Evolutionary conservation across 2,113 vertebrate species (phyloP).

Genomic region (Marcusenius ussheri): DNA sequence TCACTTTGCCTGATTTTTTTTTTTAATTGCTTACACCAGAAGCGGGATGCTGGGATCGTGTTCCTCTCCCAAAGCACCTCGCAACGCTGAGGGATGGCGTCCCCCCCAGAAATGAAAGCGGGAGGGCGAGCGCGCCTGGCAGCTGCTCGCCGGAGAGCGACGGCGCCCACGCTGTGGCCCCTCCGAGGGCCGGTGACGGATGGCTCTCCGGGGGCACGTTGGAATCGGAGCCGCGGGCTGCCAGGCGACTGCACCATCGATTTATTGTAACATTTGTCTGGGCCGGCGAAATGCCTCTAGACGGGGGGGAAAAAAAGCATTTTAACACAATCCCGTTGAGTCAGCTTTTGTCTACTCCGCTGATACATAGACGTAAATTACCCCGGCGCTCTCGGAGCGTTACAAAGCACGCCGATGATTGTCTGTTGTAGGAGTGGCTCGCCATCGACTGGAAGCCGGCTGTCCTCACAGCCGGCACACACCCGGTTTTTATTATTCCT

Average conservation of each 20-base stretch:
- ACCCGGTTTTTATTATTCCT: no score
- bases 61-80: not conserved
- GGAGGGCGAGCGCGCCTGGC: not conserved
- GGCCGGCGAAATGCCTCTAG: not conserved
- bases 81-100: not conserved
- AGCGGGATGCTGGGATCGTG: not conserved
- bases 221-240: slow-evolving; percentile 37
- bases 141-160: not conserved
- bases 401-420: slow-evolving; percentile 36
- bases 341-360: slow-evolving; percentile 28
- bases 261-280: slow-evolving; percentile 54
- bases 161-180: not conserved
- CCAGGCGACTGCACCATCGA: slow-evolving; percentile 42
- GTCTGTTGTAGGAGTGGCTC: slow-evolving; percentile 26
- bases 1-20: not conserved
- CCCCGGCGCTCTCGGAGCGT: slow-evolving; percentile 20
- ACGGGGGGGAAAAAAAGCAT: slow-evolving; percentile 21
- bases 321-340: slow-evolving; percentile 35
- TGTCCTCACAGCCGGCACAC: not conserved
- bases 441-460: slow-evolving; percentile 32
- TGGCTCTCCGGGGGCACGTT: not conserved
- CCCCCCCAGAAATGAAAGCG: not conserved
- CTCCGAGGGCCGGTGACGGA: not conserved
- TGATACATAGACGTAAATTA: slow-evolving; percentile 16
- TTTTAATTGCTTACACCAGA: not conserved